Conservation (phyloP, 2,888 invertebrate species). For the Clanis bilineata region DNA sequence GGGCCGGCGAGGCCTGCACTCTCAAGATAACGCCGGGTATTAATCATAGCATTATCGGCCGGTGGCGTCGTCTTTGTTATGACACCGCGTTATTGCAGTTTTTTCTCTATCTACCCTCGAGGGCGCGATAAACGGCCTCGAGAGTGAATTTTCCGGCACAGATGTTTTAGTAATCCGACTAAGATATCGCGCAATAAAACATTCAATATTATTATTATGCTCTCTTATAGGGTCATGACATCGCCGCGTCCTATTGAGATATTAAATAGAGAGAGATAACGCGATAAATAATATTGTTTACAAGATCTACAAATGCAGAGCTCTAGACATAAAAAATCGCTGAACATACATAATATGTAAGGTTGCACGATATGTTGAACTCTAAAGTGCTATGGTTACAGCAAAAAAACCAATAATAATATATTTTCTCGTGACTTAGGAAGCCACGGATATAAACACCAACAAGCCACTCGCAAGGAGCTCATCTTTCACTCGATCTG, state of each 20-base stretch:
- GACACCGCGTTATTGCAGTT: constrained; percentile 81
- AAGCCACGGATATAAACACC: neutral
- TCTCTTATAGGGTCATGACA: constrained; percentile 31
- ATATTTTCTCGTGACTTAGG: neutral
- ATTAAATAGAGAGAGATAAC: neutral
- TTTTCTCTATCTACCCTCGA: constrained; percentile 77
- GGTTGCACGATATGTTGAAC: no score
- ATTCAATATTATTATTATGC: constrained; percentile 63
- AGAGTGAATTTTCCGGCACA: constrained; percentile 81
- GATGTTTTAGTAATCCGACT: constrained; percentile 65
- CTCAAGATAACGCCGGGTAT: constrained; percentile 79
- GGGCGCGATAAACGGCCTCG: constrained; percentile 64
- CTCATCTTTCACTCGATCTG: constrained; percentile 28
- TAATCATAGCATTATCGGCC: constrained; percentile 81
- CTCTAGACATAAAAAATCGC: neutral
- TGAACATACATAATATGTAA: neutral
- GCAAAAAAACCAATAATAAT: neutral
- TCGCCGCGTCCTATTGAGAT: constrained; percentile 8
- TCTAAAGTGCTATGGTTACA: neutral
- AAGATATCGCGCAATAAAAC: constrained; percentile 62
- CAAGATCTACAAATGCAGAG: neutral
- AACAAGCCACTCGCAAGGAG: constrained; percentile 21
- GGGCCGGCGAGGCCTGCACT: constrained; percentile 71
- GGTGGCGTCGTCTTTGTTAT: constrained; percentile 78
- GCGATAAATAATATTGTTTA: neutral